phyloP scores from a whole-genome alignment of 2,113 vertebrate species.

The Platysteira castanea region DNA sequence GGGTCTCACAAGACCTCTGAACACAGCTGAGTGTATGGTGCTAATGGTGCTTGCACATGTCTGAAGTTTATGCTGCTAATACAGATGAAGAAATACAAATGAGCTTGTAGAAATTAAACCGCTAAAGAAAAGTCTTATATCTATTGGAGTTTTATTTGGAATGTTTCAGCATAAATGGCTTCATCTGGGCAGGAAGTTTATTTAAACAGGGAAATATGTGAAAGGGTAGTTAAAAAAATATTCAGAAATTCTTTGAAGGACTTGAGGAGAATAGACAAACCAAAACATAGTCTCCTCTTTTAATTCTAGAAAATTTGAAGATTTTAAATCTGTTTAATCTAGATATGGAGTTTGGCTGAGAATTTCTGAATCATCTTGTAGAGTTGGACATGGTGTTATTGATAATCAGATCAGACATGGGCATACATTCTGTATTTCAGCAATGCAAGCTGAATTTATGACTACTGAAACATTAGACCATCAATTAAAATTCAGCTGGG shows the following conservation, averaged over 20 bases:
- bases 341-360: neutral
- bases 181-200: neutral
- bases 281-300: neutral
- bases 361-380: neutral
- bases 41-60: neutral
- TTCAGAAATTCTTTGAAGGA: neutral
- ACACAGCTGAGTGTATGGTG: neutral
- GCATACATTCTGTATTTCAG: neutral
- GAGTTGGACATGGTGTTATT: neutral
- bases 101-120: neutral
- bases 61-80: neutral
- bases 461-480: neutral
- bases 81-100: neutral
- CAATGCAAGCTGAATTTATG: neutral
- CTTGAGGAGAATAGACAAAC: neutral
- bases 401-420: neutral
- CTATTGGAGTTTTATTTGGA: neutral
- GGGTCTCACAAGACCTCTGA: neutral
- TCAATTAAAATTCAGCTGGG: neutral
- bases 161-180: neutral
- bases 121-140: neutral
- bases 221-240: neutral
- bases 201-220: neutral
- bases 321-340: neutral
- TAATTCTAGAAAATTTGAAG: neutral